phyloP scores from a whole-genome alignment of 1,140 invertebrate genomes.

The Drosophila kurseongensis region DNA sequence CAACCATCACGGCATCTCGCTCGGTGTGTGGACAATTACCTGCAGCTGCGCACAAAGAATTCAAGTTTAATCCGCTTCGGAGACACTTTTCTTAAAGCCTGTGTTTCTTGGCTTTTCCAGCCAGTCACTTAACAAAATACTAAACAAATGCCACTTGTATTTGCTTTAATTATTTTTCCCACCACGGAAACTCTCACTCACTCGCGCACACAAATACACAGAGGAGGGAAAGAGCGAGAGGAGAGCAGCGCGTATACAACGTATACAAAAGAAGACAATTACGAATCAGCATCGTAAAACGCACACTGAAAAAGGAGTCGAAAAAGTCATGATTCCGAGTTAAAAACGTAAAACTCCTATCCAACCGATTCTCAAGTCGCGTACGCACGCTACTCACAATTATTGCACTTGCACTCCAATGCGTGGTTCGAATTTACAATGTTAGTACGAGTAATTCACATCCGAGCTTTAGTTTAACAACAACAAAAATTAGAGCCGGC shows the following conservation, averaged over 20 bases:
- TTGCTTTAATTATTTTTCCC: slow-evolving; percentile 75
- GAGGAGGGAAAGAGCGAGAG: slow-evolving; percentile 38
- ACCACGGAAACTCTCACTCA: slow-evolving; percentile 31
- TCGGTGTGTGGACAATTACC: slow-evolving; percentile 52
- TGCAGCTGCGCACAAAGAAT: slow-evolving; percentile 74
- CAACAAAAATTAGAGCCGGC: slow-evolving; percentile 38
- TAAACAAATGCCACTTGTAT: slow-evolving; percentile 63
- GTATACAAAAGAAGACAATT: slow-evolving; percentile 78
- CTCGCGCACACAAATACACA: slow-evolving; percentile 24
- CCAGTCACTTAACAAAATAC: slow-evolving; percentile 8
- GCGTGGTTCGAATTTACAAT: slow-evolving; percentile 62
- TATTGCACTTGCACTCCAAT: slow-evolving; percentile 76
- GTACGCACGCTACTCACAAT: slow-evolving; percentile 65
- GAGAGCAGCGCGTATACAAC: slow-evolving; percentile 46
- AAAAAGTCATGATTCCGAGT: slow-evolving; percentile 51
- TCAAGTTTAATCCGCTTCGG: slow-evolving; percentile 29
- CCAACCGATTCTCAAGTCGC: slow-evolving; percentile 22
- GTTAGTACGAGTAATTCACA: slow-evolving; percentile 64
- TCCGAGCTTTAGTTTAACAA: slow-evolving; percentile 74
- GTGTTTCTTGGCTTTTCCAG: slow-evolving; percentile 11
- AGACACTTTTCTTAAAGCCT: slow-evolving; percentile 6
- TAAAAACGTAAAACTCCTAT: slow-evolving; percentile 33
- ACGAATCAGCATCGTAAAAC: slow-evolving; percentile 77
- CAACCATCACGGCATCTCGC: slow-evolving; percentile 10
- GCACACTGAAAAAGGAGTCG: slow-evolving; percentile 44